Evolutionary conservation across 2,888 invertebrate species (phyloP).

Genomic region (Caenorhabditis japonica): DNA sequence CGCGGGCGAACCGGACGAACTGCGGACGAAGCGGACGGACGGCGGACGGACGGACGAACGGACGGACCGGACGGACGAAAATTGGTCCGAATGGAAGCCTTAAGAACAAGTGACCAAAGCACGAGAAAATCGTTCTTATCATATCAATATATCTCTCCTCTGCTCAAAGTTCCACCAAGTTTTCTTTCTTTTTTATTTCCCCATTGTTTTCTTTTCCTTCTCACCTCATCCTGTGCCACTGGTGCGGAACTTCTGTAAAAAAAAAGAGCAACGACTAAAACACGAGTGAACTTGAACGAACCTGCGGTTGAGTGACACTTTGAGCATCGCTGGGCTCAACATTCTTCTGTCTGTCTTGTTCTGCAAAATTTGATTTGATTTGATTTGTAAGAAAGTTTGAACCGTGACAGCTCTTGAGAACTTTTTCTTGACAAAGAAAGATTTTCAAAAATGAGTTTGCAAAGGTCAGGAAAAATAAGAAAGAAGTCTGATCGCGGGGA

Average conservation of each 20-base stretch:
- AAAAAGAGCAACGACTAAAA: background rate
- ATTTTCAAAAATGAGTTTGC: too few relatives aligned
- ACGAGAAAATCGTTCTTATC: slow-evolving; percentile 4
- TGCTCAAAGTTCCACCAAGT: slow-evolving; percentile 35
- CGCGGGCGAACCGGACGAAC: too few relatives aligned
- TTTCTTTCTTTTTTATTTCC: slow-evolving; percentile 1
- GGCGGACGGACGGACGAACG: too few relatives aligned
- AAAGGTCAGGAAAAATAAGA: too few relatives aligned
- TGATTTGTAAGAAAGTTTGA: too few relatives aligned
- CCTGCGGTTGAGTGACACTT: slow-evolving; percentile 55
- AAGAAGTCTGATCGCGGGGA: too few relatives aligned
- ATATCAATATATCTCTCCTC: background rate
- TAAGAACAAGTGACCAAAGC: slow-evolving; percentile 35
- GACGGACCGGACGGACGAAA: too few relatives aligned
- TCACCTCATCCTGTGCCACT: slow-evolving; percentile 44
- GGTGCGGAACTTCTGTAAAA: slow-evolving; percentile 47
- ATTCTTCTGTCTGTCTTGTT: too few relatives aligned
- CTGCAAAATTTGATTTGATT: slow-evolving; percentile 33
- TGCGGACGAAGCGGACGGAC: too few relatives aligned
- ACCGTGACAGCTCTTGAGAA: too few relatives aligned
- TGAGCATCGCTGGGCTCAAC: slow-evolving; percentile 56
- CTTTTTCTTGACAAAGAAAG: too few relatives aligned
- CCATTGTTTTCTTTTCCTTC: slow-evolving; percentile 9
- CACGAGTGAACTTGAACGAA: slow-evolving; percentile 2
- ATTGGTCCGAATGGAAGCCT: too few relatives aligned